Evolutionary conservation across 2,113 vertebrate species (phyloP), one percentile per base, ranked within the genome.

Genomic region (Clarias gariepinus): DNA sequence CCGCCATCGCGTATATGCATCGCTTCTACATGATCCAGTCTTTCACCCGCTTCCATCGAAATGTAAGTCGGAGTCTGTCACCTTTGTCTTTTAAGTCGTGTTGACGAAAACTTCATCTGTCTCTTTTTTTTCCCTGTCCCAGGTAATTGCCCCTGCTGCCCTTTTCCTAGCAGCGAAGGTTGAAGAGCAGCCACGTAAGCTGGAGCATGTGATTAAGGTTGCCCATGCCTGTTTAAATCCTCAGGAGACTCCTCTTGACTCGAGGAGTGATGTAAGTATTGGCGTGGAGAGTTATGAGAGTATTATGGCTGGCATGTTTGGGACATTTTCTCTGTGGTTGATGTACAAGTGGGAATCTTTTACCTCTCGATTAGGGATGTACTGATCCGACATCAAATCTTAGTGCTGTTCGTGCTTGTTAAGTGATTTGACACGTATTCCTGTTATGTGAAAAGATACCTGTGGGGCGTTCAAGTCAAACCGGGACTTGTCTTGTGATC

Each of bases 21-120:
- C 96, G 98, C 3, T 99, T 99, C 93, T 99, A 99, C 91, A 99
- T 99, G 98, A 95, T 98, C 91, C 98, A 99, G 91, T 97, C 97
- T 4, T 99, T 99, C 91, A 98, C 96, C 66, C 96, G 97, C 88
- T 98, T 99, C 87, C 97, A 97, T 92, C 93, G 97, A 90, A 98
- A 97, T 36, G 98, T 99, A 93, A 96, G 98, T 96, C 41, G 1
- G n/a, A 33, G 58, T 28, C 10, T 2, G 18, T 36, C 7, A 1
- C 0, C 28, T 23, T 23, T 1, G 28, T 4, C n/a, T 82, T 41
- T 47, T 9, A 3, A 19, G 16, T 15, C n/a, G 10, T 36, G 6
- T 81, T 71, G 73, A 36, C 0, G 3, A 5, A 80, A 57, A 10
- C 53, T 58, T 60, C 8, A 61, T 25, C 25, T 41, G 57, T 61